Evolutionary conservation across 2,113 vertebrate species (phyloP).

Genomic region (Tetrax tetrax): DNA sequence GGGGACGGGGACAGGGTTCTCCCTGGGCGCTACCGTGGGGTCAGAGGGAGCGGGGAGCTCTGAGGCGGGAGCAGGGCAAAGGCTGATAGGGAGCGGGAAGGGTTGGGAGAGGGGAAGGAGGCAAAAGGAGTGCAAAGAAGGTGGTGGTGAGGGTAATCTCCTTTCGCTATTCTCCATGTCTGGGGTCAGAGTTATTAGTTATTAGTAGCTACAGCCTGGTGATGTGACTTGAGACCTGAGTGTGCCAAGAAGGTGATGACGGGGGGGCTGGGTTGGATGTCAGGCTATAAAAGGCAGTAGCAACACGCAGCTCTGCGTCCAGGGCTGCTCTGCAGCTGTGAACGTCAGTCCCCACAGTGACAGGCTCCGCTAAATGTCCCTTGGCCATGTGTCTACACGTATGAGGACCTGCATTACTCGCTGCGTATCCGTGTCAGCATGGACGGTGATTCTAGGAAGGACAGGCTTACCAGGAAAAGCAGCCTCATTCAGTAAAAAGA

Average conservation of each 20-base stretch:
- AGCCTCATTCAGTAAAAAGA: slow-evolving; percentile 39
- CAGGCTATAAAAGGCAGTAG: slow-evolving; percentile 75
- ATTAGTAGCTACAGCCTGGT: neutral
- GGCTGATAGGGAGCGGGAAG: neutral
- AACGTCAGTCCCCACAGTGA: slow-evolving; percentile 66
- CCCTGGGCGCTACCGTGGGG: neutral
- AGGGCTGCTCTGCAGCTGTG: slow-evolving; percentile 71
- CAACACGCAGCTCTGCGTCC: slow-evolving; percentile 1
- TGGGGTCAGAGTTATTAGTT: neutral
- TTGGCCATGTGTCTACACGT: neutral
- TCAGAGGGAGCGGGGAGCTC: neutral
- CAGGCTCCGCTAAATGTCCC: neutral
- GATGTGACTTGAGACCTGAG: neutral
- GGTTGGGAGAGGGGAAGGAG: neutral
- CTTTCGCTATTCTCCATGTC: neutral
- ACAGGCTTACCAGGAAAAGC: slow-evolving; percentile 23
- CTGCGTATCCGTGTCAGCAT: neutral
- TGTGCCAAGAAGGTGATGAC: neutral
- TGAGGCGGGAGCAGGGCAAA: neutral
- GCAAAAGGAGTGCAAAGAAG: neutral
- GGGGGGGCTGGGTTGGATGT: slow-evolving; percentile 59
- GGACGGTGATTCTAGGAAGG: slow-evolving; percentile 14
- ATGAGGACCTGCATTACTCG: neutral
- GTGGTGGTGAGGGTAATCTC: too few relatives aligned
- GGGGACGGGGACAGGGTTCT: neutral